Base-by-base conservation (phyloP, 2,797 vertebrate species). In the Acrossocheilus fasciatus region DNA sequence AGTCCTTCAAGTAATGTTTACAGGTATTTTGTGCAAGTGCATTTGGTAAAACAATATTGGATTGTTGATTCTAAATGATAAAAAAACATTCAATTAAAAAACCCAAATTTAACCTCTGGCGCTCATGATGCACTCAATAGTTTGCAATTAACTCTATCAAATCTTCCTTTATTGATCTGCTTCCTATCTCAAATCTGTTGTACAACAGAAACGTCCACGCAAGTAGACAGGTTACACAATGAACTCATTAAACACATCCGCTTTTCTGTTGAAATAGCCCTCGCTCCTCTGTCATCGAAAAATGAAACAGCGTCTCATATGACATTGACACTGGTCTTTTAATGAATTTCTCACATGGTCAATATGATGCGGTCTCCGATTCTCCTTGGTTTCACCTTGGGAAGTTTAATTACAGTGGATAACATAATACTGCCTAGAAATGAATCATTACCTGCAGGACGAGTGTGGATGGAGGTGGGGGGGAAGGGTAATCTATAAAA, bases 351-450 rank as follows among this genome's bases (percentile, higher is more conserved):
- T 93, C 94, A 92, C 87, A 91, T 88, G 91, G 91, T 95, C 95
- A 93, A 96, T 95, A 93, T 87, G 88, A 88, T 92, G 94, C 88
- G 93, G 95, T 93, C 95, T 95, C 93, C 89, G 86, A 87, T 93
- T 93, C 92, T 95, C 95, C 95, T 96, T 96, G 92, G 88, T 84
- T 92, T 94, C 93, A 95, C 95, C 93, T 96, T 95, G 92, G 93
- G 92, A 93, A 88, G 94, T 95, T 96, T 95, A 93, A 96, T 96
- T 96, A 95, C 92, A 72, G 76, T 89, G 89, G 86, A 94, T 91
- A 95, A 94, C 90, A 93, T 89, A 93, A 95, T 92, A 92, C 89
- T 54, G 83, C 85, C 59, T 89, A 93, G 91, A 89, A 92, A 92
- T 89, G 88, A 94, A 92, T 93, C 91, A 95, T 93, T 94, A 92